phyloP scores from a whole-genome alignment of 2,888 invertebrate genomes.

The Sepiola atlantica region DNA sequence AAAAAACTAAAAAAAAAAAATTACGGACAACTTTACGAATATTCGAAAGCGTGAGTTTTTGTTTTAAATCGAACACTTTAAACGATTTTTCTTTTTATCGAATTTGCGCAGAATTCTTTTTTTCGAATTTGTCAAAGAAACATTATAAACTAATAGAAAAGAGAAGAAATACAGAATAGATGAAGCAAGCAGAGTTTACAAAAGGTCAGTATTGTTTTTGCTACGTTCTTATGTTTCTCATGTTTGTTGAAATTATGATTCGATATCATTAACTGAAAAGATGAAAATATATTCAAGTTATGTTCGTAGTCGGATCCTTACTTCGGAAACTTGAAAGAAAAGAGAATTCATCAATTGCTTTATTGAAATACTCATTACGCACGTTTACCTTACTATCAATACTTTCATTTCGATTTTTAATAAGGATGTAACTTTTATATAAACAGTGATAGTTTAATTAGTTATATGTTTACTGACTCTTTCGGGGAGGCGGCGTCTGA shows the following conservation, averaged over 20 bases:
- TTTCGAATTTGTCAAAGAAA: not conserved
- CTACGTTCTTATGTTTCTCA: not conserved
- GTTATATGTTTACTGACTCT: too few relatives aligned
- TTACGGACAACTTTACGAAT: not conserved
- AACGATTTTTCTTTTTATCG: not conserved
- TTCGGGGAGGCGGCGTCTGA: too few relatives aligned
- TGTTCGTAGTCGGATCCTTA: not conserved
- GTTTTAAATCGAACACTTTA: not conserved
- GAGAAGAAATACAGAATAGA: not conserved
- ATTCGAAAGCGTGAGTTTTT: not conserved
- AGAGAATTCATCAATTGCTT: too few relatives aligned
- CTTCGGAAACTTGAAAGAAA: not conserved
- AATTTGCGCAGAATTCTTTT: not conserved
- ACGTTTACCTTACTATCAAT: too few relatives aligned
- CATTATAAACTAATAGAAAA: too few relatives aligned
- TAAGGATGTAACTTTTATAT: too few relatives aligned
- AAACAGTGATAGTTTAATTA: too few relatives aligned
- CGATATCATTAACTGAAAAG: not conserved
- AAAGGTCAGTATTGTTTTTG: not conserved
- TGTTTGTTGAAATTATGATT: not conserved
- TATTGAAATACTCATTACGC: too few relatives aligned
- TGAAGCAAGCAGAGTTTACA: not conserved
- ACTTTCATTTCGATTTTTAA: too few relatives aligned
- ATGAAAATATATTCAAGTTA: not conserved
- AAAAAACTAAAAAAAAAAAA: too few relatives aligned